Evolutionary conservation across 2,797 vertebrate genomes (phyloP).

Genomic region (Crenichthys baileyi): DNA sequence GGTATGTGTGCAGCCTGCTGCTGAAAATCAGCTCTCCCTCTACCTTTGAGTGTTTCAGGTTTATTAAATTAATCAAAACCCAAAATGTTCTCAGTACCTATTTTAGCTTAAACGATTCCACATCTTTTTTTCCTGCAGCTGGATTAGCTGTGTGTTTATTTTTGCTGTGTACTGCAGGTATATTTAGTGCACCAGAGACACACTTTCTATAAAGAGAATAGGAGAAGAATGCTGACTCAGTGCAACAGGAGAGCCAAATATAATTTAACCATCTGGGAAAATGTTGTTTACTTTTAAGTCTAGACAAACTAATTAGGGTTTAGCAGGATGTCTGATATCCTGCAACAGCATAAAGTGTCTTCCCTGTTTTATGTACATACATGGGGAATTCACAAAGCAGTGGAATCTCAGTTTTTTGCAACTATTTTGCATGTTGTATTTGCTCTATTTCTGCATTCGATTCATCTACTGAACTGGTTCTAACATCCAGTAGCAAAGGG

Average conservation of each 20-base stretch:
- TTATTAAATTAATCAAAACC: constrained; percentile 27
- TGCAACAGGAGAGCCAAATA: constrained; percentile 25
- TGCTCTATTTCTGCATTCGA: no score
- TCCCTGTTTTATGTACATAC: background rate
- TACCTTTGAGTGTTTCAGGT: constrained; percentile 22
- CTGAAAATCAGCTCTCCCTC: constrained; percentile 23
- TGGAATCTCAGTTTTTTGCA: no score
- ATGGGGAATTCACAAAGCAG: no score
- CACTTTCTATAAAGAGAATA: constrained; percentile 28
- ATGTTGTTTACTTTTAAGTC: constrained; percentile 28
- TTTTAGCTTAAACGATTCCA: constrained; percentile 22
- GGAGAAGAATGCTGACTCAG: constrained; percentile 48
- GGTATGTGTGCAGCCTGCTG: constrained; percentile 31
- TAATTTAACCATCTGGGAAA: constrained; percentile 13
- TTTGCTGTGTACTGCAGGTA: background rate
- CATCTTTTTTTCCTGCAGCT: constrained; percentile 20
- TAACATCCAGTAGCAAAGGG: no score
- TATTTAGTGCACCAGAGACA: constrained; percentile 2
- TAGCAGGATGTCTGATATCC: constrained; percentile 8
- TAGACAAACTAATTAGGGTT: constrained; percentile 21
- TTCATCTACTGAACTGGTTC: no score
- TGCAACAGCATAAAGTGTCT: background rate
- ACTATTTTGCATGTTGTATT: no score
- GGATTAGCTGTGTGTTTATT: background rate
- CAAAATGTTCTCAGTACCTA: constrained; percentile 1